A percentile compares a stretch with the other conserved stretches of the same genome.
phyloP scores from a whole-genome alignment of 2,797 vertebrate genomes.

The Bovichtus diacanthus region DNA sequence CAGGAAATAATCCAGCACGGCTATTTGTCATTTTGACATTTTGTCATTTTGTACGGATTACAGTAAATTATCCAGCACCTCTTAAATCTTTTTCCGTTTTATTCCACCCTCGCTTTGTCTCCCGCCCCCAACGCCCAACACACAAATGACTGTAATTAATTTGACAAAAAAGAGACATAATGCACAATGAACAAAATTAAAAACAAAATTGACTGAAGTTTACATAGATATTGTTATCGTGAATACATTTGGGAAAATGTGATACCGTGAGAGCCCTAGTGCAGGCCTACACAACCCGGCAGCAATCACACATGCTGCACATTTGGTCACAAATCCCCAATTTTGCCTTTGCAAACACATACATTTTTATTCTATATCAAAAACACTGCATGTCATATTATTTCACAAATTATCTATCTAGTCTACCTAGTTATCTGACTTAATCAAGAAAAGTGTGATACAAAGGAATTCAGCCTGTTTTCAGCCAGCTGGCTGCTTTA shows the following conservation, averaged over 20 bases:
- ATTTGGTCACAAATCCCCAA: not conserved
- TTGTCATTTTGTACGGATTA: not conserved
- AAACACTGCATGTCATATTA: not conserved
- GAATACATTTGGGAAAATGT: no score
- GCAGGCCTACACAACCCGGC: not conserved
- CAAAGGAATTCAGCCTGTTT: not conserved
- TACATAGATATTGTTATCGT: no score
- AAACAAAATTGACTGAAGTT: no score
- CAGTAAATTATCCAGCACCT: no score
- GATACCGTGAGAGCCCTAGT: no score
- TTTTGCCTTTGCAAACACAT: not conserved
- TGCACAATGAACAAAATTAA: no score
- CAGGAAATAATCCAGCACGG: not conserved
- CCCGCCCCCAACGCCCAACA: no score
- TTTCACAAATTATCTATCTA: conserved; percentile 7
- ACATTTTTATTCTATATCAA: not conserved
- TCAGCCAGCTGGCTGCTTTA: conserved; percentile 12
- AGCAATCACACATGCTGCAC: not conserved
- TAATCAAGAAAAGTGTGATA: conserved; percentile 7
- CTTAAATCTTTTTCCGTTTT: no score
- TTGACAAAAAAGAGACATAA: no score
- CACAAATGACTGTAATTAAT: no score
- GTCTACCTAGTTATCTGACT: not conserved
- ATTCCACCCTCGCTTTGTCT: no score
- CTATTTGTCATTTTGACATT: not conserved